A percentile compares a stretch with the other conserved stretches of the same genome.
phyloP scores from a whole-genome alignment of 1,140 invertebrate species.

The Medauroidea extradentata region DNA sequence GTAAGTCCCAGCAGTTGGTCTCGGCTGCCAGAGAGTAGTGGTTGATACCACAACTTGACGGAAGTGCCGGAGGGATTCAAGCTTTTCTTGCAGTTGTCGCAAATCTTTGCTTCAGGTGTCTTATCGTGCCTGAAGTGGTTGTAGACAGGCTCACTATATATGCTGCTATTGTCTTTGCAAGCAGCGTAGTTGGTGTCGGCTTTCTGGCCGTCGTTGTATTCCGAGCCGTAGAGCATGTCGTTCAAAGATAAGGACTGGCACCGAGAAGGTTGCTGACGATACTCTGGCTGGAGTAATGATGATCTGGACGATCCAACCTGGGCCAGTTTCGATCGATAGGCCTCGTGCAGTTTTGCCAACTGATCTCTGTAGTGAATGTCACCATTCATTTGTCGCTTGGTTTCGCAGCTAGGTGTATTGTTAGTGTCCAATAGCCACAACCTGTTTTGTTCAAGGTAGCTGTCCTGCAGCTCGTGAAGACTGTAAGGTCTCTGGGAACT shows the following conservation, averaged over 20 bases:
- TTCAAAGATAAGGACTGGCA: conserved; percentile 66
- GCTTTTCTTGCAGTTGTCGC: conserved; percentile 67
- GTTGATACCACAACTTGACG: conserved; percentile 4
- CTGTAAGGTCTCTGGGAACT: conserved; percentile 22
- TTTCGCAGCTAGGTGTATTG: conserved; percentile 26
- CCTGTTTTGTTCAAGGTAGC: neutral
- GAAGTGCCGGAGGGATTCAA: conserved; percentile 24
- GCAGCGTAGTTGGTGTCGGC: conserved; percentile 51
- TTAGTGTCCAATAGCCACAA: neutral
- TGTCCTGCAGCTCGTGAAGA: neutral
- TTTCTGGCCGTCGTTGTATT: conserved; percentile 33
- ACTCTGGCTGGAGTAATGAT: neutral
- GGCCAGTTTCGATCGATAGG: conserved; percentile 59
- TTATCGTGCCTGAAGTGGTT: conserved; percentile 37
- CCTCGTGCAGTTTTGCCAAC: conserved; percentile 60
- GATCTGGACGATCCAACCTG: conserved; percentile 3
- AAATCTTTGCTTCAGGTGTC: conserved; percentile 55
- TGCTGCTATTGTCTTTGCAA: conserved; percentile 56
- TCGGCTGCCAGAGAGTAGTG: neutral
- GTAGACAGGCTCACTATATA: conserved; percentile 78
- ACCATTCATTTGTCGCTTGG: neutral
- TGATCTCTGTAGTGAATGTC: conserved; percentile 44
- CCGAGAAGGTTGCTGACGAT: conserved; percentile 44
- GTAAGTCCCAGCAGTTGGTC: no score
- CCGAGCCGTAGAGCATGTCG: conserved; percentile 58